Evolutionary conservation across 1,140 invertebrate species (phyloP).

Genomic region (Planococcus citri): DNA sequence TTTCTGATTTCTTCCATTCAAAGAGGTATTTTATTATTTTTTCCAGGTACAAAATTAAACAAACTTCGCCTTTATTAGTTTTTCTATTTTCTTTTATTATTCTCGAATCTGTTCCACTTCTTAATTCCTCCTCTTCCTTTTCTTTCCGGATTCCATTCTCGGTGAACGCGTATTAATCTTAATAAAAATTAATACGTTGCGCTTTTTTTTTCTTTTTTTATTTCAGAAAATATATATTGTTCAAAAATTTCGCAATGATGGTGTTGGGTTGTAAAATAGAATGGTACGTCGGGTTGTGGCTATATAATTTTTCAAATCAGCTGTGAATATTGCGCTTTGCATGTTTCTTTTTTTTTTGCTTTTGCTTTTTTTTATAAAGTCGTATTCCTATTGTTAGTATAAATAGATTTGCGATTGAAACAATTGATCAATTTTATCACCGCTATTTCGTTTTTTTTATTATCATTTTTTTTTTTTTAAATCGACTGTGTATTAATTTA

Average conservation of each 20-base stretch:
- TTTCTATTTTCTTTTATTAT: not conserved
- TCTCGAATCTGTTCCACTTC: not conserved
- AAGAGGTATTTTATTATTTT: constrained; percentile 22
- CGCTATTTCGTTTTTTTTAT: too few species aligned
- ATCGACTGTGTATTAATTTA: too few species aligned
- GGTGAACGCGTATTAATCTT: not conserved
- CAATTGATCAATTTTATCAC: too few species aligned
- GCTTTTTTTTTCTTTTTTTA: not conserved
- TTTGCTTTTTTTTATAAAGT: too few species aligned
- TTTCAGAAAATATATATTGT: not conserved
- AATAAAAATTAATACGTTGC: not conserved
- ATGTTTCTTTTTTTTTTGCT: too few species aligned
- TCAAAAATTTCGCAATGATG: not conserved
- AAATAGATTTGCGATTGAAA: too few species aligned
- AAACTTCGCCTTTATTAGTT: constrained; percentile 24
- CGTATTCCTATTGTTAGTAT: too few species aligned
- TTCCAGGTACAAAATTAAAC: constrained; percentile 25
- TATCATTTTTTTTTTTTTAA: too few species aligned
- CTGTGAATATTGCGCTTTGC: too few species aligned
- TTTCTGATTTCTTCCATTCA: not conserved
- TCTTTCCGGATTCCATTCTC: not conserved
- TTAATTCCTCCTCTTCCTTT: not conserved
- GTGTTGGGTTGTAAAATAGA: not conserved
- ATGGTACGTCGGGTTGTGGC: not conserved
- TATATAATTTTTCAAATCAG: too few species aligned